Conservation (phyloP, 2,797 vertebrate genomes). For the Anabas testudineus region DNA sequence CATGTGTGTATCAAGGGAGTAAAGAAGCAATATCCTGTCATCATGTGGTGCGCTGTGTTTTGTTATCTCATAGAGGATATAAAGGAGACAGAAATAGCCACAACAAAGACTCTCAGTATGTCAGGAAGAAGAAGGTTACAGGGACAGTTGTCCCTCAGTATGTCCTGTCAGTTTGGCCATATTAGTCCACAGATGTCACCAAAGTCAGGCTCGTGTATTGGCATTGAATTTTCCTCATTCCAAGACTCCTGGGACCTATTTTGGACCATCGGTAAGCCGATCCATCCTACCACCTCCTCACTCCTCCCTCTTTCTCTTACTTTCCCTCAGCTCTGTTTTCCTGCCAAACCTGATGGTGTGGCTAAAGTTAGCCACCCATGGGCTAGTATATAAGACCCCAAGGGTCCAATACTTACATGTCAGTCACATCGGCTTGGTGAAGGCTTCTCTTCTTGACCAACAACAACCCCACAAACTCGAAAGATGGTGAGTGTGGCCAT, state of each 20-base stretch:
- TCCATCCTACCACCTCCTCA: constrained; percentile 59
- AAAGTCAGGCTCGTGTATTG: constrained; percentile 76
- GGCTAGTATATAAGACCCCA: constrained; percentile 89
- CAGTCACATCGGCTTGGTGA: constrained; percentile 84
- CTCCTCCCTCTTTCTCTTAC: constrained; percentile 82
- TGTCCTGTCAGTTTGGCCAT: constrained; percentile 74
- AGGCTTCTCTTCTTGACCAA: constrained; percentile 85
- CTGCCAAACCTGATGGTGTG: constrained; percentile 88
- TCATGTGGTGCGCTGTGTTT: background rate
- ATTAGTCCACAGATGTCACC: constrained; percentile 80
- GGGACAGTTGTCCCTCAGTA: constrained; percentile 23
- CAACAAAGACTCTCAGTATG: constrained; percentile 39
- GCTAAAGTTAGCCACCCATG: constrained; percentile 90
- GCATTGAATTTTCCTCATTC: constrained; percentile 87
- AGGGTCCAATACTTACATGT: constrained; percentile 77
- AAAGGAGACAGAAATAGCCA: constrained; percentile 44
- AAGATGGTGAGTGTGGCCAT: constrained; percentile 85
- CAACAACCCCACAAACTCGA: constrained; percentile 79
- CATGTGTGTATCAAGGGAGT: constrained; percentile 8
- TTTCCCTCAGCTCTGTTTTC: constrained; percentile 77
- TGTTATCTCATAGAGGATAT: constrained; percentile 21
- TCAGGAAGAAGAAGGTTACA: constrained; percentile 14
- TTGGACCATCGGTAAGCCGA: constrained; percentile 79
- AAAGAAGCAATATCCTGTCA: background rate
- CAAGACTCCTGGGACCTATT: constrained; percentile 83